Percentiles rank a stretch among this genome's conserved stretches.
Evolutionary conservation across 1,140 invertebrate genomes (phyloP).

Genomic region (Cyrtorhinus lividipennis): DNA sequence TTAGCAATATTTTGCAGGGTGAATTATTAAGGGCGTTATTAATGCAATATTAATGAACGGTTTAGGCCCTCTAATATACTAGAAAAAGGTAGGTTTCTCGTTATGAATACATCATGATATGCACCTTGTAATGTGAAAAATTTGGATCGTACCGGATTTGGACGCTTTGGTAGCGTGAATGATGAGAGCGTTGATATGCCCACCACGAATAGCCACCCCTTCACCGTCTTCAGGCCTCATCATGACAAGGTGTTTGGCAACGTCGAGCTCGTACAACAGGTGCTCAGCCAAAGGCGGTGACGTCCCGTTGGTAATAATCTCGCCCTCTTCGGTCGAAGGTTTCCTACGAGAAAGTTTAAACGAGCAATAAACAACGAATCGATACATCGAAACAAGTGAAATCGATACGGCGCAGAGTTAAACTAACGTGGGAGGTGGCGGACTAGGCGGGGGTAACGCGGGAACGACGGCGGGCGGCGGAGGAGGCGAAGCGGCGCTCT

Average conservation of each 20-base stretch:
- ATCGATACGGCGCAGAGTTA: neutral
- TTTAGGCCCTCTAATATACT: too few species aligned
- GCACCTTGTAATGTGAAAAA: too few species aligned
- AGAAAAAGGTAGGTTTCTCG: too few species aligned
- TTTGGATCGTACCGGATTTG: slow-evolving; percentile 56
- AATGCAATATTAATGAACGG: too few species aligned
- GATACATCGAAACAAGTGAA: neutral
- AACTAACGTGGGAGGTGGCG: slow-evolving; percentile 19
- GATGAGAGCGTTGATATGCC: slow-evolving; percentile 77
- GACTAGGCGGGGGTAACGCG: slow-evolving; percentile 25
- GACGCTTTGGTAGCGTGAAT: slow-evolving; percentile 84
- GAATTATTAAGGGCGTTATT: too few species aligned
- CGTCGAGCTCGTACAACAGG: slow-evolving; percentile 64
- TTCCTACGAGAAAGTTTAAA: too few species aligned
- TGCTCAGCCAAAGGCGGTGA: slow-evolving; percentile 13
- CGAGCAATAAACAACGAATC: neutral
- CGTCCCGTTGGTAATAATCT: slow-evolving; percentile 18
- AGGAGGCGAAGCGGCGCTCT: slow-evolving; percentile 32
- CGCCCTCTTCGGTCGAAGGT: neutral
- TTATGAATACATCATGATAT: too few species aligned
- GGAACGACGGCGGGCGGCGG: slow-evolving; percentile 25
- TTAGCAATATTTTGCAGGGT: too few species aligned
- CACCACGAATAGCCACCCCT: slow-evolving; percentile 76
- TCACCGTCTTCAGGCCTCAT: slow-evolving; percentile 60
- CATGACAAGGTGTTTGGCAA: slow-evolving; percentile 57